Evolutionary conservation across 2,797 vertebrate genomes (phyloP).

Genomic region (Miichthys miiuy): DNA sequence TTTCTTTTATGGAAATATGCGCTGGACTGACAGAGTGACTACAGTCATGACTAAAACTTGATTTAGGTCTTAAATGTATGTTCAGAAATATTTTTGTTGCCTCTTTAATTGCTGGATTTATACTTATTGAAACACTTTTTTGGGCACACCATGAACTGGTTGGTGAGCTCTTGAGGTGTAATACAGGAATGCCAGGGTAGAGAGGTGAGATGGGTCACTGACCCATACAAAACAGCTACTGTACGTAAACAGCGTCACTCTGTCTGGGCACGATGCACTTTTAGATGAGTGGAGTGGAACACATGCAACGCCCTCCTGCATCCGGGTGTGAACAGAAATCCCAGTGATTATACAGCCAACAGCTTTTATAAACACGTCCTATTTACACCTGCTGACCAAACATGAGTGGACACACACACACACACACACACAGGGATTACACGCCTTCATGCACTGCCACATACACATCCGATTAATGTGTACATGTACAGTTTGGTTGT

Average conservation of each 20-base stretch:
- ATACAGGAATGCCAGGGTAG: constrained; percentile 31
- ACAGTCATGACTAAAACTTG: not conserved
- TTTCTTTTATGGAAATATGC: not conserved
- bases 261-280: constrained; percentile 59
- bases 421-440: constrained; percentile 13
- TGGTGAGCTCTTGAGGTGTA: not conserved
- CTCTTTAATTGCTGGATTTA: not conserved
- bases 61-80: not conserved
- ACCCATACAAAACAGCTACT: constrained; percentile 60
- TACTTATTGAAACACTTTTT: not conserved
- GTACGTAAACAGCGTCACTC: constrained; percentile 60
- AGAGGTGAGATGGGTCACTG: constrained; percentile 46
- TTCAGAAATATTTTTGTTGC: not conserved
- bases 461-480: constrained; percentile 27
- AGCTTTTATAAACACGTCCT: constrained; percentile 59
- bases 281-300: constrained; percentile 44
- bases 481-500: constrained; percentile 3
- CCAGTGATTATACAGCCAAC: constrained; percentile 56
- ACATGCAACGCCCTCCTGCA: constrained; percentile 42
- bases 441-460: not conserved
- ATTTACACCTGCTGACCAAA: constrained; percentile 76
- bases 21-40: not conserved
- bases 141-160: not conserved
- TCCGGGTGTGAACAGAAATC: constrained; percentile 59
- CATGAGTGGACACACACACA: constrained; percentile 27